Evolutionary conservation across 2,797 vertebrate species (phyloP).

Genomic region (Enteromius radiatus): DNA sequence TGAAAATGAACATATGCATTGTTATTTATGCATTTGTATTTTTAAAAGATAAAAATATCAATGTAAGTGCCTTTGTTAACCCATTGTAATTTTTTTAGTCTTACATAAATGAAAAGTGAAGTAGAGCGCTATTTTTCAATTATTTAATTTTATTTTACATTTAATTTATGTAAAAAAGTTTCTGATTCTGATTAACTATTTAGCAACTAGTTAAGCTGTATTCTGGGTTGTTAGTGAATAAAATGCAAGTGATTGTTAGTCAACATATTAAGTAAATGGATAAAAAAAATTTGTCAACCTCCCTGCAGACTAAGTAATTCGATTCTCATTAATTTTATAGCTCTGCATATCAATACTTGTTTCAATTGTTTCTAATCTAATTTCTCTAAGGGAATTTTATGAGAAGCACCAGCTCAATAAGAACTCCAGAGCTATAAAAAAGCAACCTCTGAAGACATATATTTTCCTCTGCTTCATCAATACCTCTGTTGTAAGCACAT

Average conservation of each 20-base stretch:
- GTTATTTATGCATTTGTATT: not conserved
- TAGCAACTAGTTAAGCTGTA: not conserved
- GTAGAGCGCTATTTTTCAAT: too few species aligned
- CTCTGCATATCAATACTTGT: not conserved
- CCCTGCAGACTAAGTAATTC: not conserved
- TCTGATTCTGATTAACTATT: too few species aligned
- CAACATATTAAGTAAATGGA: not conserved
- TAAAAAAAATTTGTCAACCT: not conserved
- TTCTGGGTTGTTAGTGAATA: not conserved
- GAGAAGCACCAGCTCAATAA: not conserved
- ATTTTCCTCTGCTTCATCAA: not conserved
- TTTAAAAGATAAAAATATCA: not conserved
- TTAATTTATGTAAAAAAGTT: not conserved
- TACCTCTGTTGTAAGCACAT: constrained; percentile 60
- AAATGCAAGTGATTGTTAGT: not conserved
- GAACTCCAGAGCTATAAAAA: not conserved
- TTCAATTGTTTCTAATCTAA: not conserved
- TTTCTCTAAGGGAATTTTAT: not conserved
- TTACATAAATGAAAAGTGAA: not conserved
- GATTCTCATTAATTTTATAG: not conserved
- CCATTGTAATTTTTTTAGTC: not conserved
- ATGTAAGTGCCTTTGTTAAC: not conserved
- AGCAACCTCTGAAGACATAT: not conserved
- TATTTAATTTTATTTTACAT: not conserved
- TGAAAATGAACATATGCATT: not conserved